Evolutionary conservation across 92 coral and sea anemone genomes (phyloP).

Genomic region (Phenganax subtilis): DNA sequence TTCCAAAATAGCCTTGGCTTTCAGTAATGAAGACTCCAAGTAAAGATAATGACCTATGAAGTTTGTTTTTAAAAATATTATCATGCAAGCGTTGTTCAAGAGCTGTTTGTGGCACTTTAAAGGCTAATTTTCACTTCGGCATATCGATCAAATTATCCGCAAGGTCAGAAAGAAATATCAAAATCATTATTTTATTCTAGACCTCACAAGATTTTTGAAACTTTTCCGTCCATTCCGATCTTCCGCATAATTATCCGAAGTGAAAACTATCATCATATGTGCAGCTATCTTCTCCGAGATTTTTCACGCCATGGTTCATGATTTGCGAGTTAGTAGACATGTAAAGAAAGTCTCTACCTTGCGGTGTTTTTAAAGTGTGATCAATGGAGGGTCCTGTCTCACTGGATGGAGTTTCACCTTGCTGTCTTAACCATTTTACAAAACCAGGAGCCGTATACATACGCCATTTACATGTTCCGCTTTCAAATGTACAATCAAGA

Average conservation of each 20-base stretch:
- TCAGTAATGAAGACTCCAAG: slow-evolving; percentile 8
- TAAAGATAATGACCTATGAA: slow-evolving; percentile 27
- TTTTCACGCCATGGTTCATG: too few species aligned
- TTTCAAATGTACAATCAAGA: slow-evolving; percentile 9
- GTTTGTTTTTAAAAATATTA: not conserved
- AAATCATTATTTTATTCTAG: too few species aligned
- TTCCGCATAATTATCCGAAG: too few species aligned
- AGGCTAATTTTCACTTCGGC: too few species aligned
- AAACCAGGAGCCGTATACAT: not conserved
- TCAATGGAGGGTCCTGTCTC: slow-evolving; percentile 31
- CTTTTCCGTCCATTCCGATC: too few species aligned
- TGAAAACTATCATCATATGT: too few species aligned
- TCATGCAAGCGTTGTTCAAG: not conserved
- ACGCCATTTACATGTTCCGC: not conserved
- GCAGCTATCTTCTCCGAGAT: too few species aligned
- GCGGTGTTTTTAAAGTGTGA: slow-evolving; percentile 10
- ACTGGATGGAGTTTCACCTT: not conserved
- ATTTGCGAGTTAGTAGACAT: too few species aligned
- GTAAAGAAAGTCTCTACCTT: not conserved
- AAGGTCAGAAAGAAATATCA: too few species aligned
- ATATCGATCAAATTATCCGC: not conserved
- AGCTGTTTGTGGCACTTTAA: too few species aligned
- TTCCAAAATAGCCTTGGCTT: not conserved
- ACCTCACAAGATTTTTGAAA: too few species aligned
- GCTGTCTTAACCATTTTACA: not conserved